Evolutionary conservation across 2,797 vertebrate species (phyloP).

Genomic region (Ptychobarbus kaznakovi): DNA sequence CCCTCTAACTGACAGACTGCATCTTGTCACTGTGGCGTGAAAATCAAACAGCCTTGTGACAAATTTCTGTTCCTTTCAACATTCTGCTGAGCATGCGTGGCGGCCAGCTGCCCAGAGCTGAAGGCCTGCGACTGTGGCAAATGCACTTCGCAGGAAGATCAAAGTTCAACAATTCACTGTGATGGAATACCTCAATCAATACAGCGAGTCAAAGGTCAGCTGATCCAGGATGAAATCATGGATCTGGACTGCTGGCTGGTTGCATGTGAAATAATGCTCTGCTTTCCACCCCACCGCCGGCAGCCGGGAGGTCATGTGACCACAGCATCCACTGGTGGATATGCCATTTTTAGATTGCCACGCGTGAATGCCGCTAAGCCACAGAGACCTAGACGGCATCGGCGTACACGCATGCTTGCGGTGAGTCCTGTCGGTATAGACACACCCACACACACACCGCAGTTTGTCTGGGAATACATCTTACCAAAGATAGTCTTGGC

Average conservation of each 20-base stretch:
- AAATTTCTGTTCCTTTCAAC: conserved; percentile 34
- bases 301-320: conserved; percentile 57
- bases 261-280: conserved; percentile 22
- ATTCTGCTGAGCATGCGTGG: conserved; percentile 16
- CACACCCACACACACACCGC: conserved; percentile 28
- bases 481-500: conserved; percentile 15
- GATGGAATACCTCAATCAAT: conserved; percentile 43
- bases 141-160: conserved; percentile 26
- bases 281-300: neutral
- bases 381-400: conserved; percentile 38
- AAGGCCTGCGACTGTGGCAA: neutral
- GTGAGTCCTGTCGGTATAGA: neutral
- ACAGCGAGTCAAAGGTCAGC: conserved; percentile 53
- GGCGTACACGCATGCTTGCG: neutral
- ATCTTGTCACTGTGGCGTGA: conserved; percentile 46
- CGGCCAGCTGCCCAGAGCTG: neutral
- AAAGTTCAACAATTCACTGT: conserved; percentile 53
- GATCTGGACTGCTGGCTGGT: neutral
- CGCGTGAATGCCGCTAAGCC: conserved; percentile 41
- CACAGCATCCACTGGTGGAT: conserved; percentile 53
- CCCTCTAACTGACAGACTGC: conserved; percentile 40
- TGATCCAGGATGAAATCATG: conserved; percentile 41
- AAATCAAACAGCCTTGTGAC: conserved; percentile 50
- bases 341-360: conserved; percentile 57
- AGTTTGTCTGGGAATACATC: conserved; percentile 26